Conservation (phyloP, 2,888 invertebrate genomes). For the Erannis defoliaria region DNA sequence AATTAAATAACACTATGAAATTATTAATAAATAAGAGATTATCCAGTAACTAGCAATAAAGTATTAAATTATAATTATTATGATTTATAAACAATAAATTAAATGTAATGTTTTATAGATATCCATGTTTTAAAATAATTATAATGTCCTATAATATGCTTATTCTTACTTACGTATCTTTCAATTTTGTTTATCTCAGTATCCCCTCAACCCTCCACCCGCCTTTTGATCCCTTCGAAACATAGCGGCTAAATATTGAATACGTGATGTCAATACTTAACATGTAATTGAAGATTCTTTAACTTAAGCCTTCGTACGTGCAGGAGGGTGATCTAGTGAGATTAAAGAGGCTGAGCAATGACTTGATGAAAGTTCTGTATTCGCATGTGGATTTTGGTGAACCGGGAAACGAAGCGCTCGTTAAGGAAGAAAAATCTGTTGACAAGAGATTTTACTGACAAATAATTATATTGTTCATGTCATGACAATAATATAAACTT, state of each 20-base stretch:
- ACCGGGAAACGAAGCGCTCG: background rate
- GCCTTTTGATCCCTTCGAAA: conserved; percentile 54
- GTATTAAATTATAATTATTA: too few species aligned
- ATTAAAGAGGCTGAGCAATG: conserved; percentile 26
- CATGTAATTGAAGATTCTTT: conserved; percentile 44
- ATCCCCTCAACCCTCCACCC: conserved; percentile 17
- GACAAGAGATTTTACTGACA: too few species aligned
- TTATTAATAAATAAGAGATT: too few species aligned
- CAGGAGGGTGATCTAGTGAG: conserved; percentile 17
- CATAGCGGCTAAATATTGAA: conserved; percentile 59
- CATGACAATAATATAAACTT: too few species aligned
- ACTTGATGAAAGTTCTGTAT: background rate
- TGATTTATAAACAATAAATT: too few species aligned
- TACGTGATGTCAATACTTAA: conserved; percentile 53
- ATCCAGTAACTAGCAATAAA: too few species aligned
- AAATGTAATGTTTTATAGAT: too few species aligned
- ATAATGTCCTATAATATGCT: too few species aligned
- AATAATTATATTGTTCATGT: too few species aligned
- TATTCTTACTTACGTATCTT: conserved; percentile 10
- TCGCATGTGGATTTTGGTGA: background rate
- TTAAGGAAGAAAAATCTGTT: background rate
- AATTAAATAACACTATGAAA: too few species aligned
- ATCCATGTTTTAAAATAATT: too few species aligned
- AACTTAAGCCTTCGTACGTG: conserved; percentile 42
- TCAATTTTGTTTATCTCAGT: conserved; percentile 14